Evolutionary conservation across 2,888 invertebrate species (phyloP), one percentile per base, ranked within the genome.

Genomic region (Pandemis corylana): DNA sequence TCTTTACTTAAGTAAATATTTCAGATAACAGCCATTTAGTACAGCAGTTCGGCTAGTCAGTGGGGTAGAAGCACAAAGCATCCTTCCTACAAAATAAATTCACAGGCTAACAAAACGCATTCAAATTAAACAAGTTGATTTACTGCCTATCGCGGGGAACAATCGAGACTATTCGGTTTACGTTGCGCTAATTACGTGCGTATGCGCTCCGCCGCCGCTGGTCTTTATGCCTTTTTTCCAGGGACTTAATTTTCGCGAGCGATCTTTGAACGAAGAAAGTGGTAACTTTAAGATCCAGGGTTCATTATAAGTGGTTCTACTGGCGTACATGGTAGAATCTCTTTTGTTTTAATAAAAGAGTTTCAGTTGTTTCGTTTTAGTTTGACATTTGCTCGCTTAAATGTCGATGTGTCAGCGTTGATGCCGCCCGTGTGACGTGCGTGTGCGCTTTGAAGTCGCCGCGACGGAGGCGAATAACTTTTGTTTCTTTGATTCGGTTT

Each of bases 341-440:
- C 63, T 65, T 74, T 75, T 77, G 79, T 83, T 81, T 83, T 82
- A 78, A 80, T 72, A 77, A 74, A 46, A 62, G 71, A 77, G 83
- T 84, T 89, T 90, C 89, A 90, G 89, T 91, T 92, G 87, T 28
- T 59, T 20, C 20, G 28, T 82, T 85, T 87, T 83, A 86, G 85
- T 80, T 83, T 80, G 79, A 59, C 59, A 59, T 10, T 12, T 28
- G 59, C 59, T 59, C 83, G 81, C 83, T 82, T 83, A 78, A 73
- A 84, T 84, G 90, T 90, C 90, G 88, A 89, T 88, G 86, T 88
- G 87, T 86, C 88, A 81, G 82, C 80, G 76, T 75, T 85, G 90
- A 90, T 86, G 85, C 80, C 81, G 76, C 81, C 80, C 81, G 77
- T 81, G 84, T 88, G 89, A 90, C 87, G 83, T 80, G 85, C 85